A percentile compares a stretch with the other conserved stretches of the same genome.
These are phyloP conservation scores for Anoplolepis gracilipes DNA, from an alignment of 1,140 invertebrate species.

Conservation along the genomic window DNA sequence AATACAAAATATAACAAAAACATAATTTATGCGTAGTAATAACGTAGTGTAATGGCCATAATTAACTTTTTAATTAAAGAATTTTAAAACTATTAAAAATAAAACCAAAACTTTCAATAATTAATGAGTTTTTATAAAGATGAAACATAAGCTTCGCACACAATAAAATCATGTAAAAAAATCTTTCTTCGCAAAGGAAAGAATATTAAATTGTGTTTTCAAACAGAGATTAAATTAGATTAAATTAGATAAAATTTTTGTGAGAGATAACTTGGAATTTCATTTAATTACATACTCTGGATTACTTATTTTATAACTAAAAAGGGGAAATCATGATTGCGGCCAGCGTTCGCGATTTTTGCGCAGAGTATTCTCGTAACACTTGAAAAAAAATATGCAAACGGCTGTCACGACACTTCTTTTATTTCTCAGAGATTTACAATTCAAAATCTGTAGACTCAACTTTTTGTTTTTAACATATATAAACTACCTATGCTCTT, in stretches of 20 bases:
- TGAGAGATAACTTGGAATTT: not conserved
- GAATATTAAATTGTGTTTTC: not conserved
- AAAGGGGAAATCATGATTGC: not conserved
- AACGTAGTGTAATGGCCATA: too few relatives aligned
- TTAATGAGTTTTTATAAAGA: too few relatives aligned
- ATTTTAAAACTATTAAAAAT: too few relatives aligned
- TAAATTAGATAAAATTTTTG: slow-evolving; percentile 14
- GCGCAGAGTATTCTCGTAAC: not conserved
- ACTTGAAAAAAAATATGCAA: slow-evolving; percentile 50
- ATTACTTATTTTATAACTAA: slow-evolving; percentile 1
- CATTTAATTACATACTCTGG: slow-evolving; percentile 13
- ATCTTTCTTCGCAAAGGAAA: not conserved
- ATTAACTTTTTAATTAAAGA: too few relatives aligned
- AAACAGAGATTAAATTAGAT: not conserved
- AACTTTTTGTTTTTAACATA: not conserved
- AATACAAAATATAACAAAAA: too few relatives aligned
- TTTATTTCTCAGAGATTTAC: slow-evolving; percentile 36
- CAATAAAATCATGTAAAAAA: not conserved
- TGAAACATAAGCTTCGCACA: too few relatives aligned
- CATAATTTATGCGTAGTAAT: too few relatives aligned
- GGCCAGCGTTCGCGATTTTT: slow-evolving; percentile 18
- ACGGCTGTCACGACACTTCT: slow-evolving; percentile 20
- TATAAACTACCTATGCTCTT: not conserved
- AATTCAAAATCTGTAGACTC: slow-evolving; percentile 36
- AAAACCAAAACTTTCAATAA: too few relatives aligned